A percentile compares a stretch with the other conserved stretches of the same genome.
Evolutionary conservation across 2,797 vertebrate genomes (phyloP).

Genomic region (Peromyscus aztecus): DNA sequence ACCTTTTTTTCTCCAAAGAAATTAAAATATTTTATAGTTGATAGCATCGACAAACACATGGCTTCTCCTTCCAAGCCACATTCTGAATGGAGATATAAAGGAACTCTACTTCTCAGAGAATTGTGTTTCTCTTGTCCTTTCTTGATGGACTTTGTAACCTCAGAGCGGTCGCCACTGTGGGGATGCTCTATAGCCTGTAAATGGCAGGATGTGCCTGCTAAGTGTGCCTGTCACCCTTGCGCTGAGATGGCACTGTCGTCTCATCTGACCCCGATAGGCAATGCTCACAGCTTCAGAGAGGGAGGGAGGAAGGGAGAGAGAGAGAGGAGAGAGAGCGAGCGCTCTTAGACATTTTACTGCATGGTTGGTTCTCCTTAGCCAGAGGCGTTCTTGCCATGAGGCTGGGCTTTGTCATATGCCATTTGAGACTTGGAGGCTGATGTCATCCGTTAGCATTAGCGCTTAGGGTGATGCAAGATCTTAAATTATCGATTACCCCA

Average conservation of each 20-base stretch:
- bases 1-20: conserved; percentile 39
- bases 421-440: conserved; percentile 80
- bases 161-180: neutral
- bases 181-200: too few species aligned
- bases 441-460: conserved; percentile 81
- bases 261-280: neutral
- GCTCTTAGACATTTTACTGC: neutral
- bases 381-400: conserved; percentile 62
- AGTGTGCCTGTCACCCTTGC: neutral
- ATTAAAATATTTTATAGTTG: neutral
- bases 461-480: conserved; percentile 79
- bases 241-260: neutral
- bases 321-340: neutral
- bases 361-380: neutral
- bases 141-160: neutral
- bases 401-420: conserved; percentile 63
- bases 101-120: conserved; percentile 3
- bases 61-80: neutral
- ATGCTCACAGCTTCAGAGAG: neutral
- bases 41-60: neutral
- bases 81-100: neutral
- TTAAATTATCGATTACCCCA: conserved; percentile 80
- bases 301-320: neutral
- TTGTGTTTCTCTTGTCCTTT: neutral
- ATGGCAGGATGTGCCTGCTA: rapidly evolving